phyloP scores from a whole-genome alignment of 2,113 vertebrate species.

The Oryctolagus cuniculus region mOryCun1.1 NC_091435.1:174630001-174630500 shows the following conservation, averaged over 20 bases:
- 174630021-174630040: not conserved
- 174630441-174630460: not conserved
- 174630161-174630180: not conserved
- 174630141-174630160: not conserved
- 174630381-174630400: not conserved
- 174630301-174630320: not conserved
- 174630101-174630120: not conserved
- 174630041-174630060: not conserved
- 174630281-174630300: not conserved
- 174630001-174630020: not conserved
- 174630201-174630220: not conserved
- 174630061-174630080: not conserved
- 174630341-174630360: not conserved
- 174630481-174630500: not conserved
- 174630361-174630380: not conserved
- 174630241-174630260: not conserved
- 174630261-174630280: not conserved
- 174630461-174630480: not conserved
- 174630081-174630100: not conserved
- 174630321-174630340: not conserved
- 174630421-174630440: too few species aligned
- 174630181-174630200: constrained; percentile 19
- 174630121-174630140: not conserved
- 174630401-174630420: not conserved
- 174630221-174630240: not conserved